Conservation (phyloP, 2,888 invertebrate species). For the Opisthograptis luteolata region DNA sequence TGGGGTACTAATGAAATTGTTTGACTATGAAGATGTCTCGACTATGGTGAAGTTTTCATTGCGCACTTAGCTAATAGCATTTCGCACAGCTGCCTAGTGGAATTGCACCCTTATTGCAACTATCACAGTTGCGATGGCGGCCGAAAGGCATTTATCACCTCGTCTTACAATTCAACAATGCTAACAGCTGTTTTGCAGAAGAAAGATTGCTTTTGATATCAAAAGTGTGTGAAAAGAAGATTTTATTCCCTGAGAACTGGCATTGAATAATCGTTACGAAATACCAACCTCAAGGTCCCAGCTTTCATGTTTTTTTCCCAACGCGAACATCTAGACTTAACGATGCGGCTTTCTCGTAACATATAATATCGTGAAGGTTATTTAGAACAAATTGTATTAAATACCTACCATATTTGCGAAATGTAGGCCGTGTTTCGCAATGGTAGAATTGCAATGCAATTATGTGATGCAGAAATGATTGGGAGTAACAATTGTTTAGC, state of each 20-base stretch:
- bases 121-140: too few species aligned
- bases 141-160: too few species aligned
- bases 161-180: too few species aligned
- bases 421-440: slow-evolving; percentile 47
- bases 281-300: slow-evolving; percentile 9
- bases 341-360: slow-evolving; percentile 23
- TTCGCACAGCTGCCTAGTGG: too few species aligned
- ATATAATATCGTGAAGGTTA: slow-evolving; percentile 26
- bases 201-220: too few species aligned
- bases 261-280: slow-evolving; percentile 17
- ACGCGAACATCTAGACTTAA: slow-evolving; percentile 1
- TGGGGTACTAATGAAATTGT: too few species aligned
- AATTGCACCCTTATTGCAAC: too few species aligned
- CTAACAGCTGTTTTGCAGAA: too few species aligned
- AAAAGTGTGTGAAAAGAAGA: neutral
- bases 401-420: slow-evolving; percentile 28
- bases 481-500: slow-evolving; percentile 22
- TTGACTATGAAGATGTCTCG: too few species aligned
- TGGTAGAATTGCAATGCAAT: slow-evolving; percentile 40
- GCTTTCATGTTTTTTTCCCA: slow-evolving; percentile 17
- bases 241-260: neutral
- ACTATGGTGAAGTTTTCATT: too few species aligned
- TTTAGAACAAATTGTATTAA: slow-evolving; percentile 30
- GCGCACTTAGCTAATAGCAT: too few species aligned
- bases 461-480: slow-evolving; percentile 30